Base-by-base conservation (phyloP, 2,113 vertebrate species). In the Amblyornis subalaris region DNA sequence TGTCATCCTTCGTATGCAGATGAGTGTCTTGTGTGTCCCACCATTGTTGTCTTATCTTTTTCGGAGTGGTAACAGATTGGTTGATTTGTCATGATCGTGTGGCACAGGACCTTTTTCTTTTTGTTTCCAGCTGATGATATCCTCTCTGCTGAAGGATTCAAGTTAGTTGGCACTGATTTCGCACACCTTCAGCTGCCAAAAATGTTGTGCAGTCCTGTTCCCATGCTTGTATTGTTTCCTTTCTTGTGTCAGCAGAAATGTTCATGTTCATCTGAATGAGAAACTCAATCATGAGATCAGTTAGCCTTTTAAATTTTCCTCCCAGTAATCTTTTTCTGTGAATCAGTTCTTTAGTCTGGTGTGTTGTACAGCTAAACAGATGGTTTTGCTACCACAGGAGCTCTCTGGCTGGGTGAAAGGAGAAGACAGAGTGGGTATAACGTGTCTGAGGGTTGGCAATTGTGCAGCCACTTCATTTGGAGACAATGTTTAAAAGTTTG, bases 201-300 rank as follows among this genome's bases (percentile, higher is more conserved):
- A 91, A 65, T 40, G 67, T 72, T 67, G 50, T 91, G 85, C 90
- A 79, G 62, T 61, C 71, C 85, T 88, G 82, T 81, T 96, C 78
- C 65, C 47, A 17, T 93, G 58, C 50, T 65, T 7, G 5, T 93
- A 64, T 89, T 93, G 36, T 89, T 85, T 94, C 47, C 50, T 91
- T 94, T 31, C 25, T 83, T 82, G 67, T 79, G 92, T 96, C 95
- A 94, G 95, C 88, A 96, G 54, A 96, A 96, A 79, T 10, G n/a
- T 82, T 95, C 70, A 24, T 91, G 85, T 76, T 88, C 15, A 3
- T 91, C 62, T 91, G 92, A 94, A 77, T 76, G 88, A 79, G 62
- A 70, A 82, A 71, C 92, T 61, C 3, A 3, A 31, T 93, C 66
- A 54, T 2, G 50, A 82, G 78, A 76, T 65, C 6, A 3, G 45